A percentile compares a stretch with the other conserved stretches of the same genome.
Evolutionary conservation across 1,140 invertebrate species (phyloP).

Genomic region (Zaprionus ornatus): DNA sequence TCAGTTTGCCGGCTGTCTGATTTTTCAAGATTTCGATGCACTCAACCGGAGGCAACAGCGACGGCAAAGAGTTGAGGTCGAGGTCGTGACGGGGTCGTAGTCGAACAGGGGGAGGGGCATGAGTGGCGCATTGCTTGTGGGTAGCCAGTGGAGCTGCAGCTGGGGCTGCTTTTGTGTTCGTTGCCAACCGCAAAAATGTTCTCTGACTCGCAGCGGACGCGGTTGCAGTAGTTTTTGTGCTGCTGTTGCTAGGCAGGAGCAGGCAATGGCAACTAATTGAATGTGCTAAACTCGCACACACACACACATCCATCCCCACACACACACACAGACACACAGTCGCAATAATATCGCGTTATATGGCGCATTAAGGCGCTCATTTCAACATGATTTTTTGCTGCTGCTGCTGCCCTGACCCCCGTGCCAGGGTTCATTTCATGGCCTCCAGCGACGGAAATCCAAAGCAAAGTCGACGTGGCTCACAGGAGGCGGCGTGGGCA

Average conservation of each 20-base stretch:
- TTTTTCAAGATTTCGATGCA: constrained; percentile 64
- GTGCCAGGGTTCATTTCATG: constrained; percentile 36
- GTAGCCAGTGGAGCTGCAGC: background rate
- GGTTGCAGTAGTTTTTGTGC: constrained; percentile 26
- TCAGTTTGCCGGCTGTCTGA: constrained; percentile 66
- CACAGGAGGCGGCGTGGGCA: background rate
- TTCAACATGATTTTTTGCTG: constrained; percentile 36
- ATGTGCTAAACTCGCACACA: constrained; percentile 64
- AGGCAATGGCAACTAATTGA: constrained; percentile 73
- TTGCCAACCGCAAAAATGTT: constrained; percentile 70
- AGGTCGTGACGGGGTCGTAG: constrained; percentile 55
- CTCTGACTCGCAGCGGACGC: constrained; percentile 15
- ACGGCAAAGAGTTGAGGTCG: constrained; percentile 48
- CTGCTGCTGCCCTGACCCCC: constrained; percentile 11
- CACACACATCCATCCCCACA: constrained; percentile 6
- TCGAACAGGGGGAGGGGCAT: background rate
- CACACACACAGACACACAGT: constrained; percentile 6
- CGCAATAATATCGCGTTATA: constrained; percentile 60
- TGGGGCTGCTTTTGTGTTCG: constrained; percentile 45
- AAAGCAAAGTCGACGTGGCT: constrained; percentile 16
- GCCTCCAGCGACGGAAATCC: constrained; percentile 15
- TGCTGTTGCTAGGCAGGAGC: constrained; percentile 47
- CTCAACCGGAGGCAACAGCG: constrained; percentile 26
- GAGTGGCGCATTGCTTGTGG: background rate
- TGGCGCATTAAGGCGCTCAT: constrained; percentile 73